Evolutionary conservation across 1,140 invertebrate genomes (phyloP), one percentile per base, ranked within the genome.

Genomic region (Leptoteleia sp.): DNA sequence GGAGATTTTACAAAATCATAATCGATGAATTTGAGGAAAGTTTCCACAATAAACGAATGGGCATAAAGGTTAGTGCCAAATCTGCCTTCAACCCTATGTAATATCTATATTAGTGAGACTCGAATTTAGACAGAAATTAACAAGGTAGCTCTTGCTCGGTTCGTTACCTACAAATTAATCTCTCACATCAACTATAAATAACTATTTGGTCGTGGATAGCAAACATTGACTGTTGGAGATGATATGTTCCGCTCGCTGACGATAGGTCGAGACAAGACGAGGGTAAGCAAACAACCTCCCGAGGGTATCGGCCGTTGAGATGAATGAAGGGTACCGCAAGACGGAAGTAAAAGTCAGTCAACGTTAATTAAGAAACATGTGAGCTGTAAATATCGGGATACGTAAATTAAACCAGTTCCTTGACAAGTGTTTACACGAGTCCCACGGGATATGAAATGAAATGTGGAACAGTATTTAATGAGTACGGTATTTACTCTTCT

Each of bases 291-390:
- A 87, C 80, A 83, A 80, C 75, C 82, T 82, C 85, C 83, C 76
- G 70, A 68, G 82, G 83, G 82, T 48, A 83, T 79, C 62, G 70
- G 77, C 27, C 38, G 43, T 78, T 75, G 71, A 81, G 81, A 79
- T 75, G 64, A 52, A 67, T 48, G 76, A 75, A 83, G 80, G 75
- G 70, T 65, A 75, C 75, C 43, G 45, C 29, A 79, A 77, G 71
- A 64, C 76, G 72, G 70, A 84, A 68, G 57, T 54, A 76, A 78
- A 79, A 87, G 83, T 83, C 82, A 82, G 79, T 72, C 67, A 76
- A 83, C 79, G 83, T 88, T 87, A 88, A 88, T 87, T 86, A 88
- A 87, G 84, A 85, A 80, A 80, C 81, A 83, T 79, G 82, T 82
- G 80, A 70, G 25, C 64, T 80, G 50, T 82, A 76, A 70, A 70